These are phyloP conservation scores for Ailuropoda melanoleuca DNA, from an alignment of 2,113 vertebrate genomes.

Conservation along the genomic window DNA sequence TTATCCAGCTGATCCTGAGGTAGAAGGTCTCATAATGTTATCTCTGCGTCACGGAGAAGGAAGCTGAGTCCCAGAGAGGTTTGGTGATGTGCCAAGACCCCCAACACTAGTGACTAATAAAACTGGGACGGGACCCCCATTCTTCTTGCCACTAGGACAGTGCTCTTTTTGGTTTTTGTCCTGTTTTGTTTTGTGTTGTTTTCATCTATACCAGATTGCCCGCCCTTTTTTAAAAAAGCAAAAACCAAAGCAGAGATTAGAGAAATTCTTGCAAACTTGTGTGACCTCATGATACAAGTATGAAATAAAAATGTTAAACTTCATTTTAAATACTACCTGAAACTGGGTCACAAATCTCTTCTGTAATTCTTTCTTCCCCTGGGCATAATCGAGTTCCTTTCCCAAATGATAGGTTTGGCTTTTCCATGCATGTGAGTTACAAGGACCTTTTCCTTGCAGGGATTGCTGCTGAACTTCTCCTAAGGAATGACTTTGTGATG, in stretches of 20 bases:
- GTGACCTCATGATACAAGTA: not conserved
- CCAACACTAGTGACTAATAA: not conserved
- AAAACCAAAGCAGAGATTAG: not conserved
- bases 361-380: not conserved
- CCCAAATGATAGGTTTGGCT: not conserved
- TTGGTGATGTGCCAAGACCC: not conserved
- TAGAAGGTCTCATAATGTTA: not conserved
- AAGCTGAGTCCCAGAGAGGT: not conserved
- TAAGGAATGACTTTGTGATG: not conserved
- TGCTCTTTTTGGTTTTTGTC: not conserved
- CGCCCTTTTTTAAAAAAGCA: not conserved
- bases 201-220: not conserved
- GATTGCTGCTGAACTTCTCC: not conserved
- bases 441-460: not conserved
- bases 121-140: not conserved
- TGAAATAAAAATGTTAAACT: conserved; percentile 24
- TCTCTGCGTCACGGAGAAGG: not conserved
- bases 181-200: not conserved
- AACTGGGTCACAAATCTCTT: not conserved
- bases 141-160: not conserved
- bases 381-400: not conserved
- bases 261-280: not conserved
- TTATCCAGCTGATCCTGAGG: not conserved
- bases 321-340: not conserved
- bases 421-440: not conserved